Evolutionary conservation across 30 jellyfish, hydroid and myxozoan species (phyloP).

Genomic region (Mastigias papua): DNA sequence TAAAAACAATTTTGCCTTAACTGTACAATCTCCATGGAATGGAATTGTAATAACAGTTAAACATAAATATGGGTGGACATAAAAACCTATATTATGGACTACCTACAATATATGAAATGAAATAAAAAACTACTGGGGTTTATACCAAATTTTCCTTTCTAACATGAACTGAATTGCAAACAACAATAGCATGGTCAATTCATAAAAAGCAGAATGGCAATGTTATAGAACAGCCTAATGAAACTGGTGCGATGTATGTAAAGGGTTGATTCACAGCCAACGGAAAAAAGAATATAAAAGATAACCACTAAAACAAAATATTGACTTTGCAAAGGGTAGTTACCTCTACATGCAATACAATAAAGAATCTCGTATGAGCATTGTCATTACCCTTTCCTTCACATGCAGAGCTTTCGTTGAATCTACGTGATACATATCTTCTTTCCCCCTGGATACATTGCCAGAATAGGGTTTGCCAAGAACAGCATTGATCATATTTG

Average conservation of each 20-base stretch:
- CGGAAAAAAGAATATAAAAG: not conserved
- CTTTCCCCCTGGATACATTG: conserved; percentile 50
- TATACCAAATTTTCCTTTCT: not conserved
- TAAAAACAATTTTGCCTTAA: not conserved
- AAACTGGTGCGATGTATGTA: not conserved
- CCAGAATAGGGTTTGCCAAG: conserved; percentile 51
- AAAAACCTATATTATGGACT: not conserved
- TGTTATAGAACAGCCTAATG: not conserved
- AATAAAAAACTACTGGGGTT: not conserved
- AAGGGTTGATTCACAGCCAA: not conserved
- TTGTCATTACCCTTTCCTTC: conserved; percentile 33
- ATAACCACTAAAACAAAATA: not conserved
- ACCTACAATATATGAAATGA: not conserved
- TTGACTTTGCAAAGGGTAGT: too few species aligned
- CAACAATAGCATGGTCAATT: not conserved
- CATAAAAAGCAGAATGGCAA: not conserved
- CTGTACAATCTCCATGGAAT: not conserved
- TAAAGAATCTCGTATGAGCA: not conserved
- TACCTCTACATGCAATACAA: too few species aligned
- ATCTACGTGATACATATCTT: conserved; percentile 55
- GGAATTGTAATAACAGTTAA: not conserved
- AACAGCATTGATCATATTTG: conserved; percentile 52
- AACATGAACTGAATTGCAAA: not conserved
- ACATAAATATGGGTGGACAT: not conserved
- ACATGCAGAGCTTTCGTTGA: conserved; percentile 17